Percentiles rank a stretch among this genome's conserved stretches.
Evolutionary conservation across 2,113 vertebrate genomes (phyloP).

Genomic region (Mastomys coucha): DNA sequence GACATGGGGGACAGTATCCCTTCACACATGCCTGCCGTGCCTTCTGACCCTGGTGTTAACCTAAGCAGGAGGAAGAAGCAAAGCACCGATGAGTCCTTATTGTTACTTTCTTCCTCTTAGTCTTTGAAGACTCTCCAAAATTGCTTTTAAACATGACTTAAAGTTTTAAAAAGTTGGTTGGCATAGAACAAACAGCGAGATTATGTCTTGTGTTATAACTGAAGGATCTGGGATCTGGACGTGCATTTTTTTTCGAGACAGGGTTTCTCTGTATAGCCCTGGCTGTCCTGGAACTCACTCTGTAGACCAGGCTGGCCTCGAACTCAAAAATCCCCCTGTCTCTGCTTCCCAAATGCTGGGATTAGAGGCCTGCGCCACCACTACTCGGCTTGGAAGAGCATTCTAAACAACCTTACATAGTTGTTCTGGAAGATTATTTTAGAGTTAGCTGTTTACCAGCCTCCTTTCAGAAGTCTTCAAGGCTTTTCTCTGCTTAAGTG

Average conservation of each 20-base stretch:
- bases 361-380: too few relatives aligned
- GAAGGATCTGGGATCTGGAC: constrained; percentile 44
- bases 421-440: neutral
- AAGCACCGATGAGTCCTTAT: neutral
- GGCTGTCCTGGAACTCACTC: too few relatives aligned
- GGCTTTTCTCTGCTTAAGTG: constrained; percentile 34
- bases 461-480: neutral
- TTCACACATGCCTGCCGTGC: neutral
- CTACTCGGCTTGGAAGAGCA: too few relatives aligned
- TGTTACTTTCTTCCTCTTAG: constrained; percentile 16
- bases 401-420: neutral
- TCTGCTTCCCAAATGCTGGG: too few relatives aligned
- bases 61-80: neutral
- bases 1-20: neutral
- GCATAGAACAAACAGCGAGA: neutral
- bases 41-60: neutral
- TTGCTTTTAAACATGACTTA: neutral
- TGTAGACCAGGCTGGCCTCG: too few relatives aligned
- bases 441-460: neutral
- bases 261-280: too few relatives aligned
- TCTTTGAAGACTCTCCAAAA: constrained; percentile 58
- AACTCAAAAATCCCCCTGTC: too few relatives aligned
- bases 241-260: too few relatives aligned
- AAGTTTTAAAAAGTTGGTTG: neutral
- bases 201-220: neutral